phyloP scores from a whole-genome alignment of 1,140 invertebrate species.

The Hylaeus volcanicus region DNA sequence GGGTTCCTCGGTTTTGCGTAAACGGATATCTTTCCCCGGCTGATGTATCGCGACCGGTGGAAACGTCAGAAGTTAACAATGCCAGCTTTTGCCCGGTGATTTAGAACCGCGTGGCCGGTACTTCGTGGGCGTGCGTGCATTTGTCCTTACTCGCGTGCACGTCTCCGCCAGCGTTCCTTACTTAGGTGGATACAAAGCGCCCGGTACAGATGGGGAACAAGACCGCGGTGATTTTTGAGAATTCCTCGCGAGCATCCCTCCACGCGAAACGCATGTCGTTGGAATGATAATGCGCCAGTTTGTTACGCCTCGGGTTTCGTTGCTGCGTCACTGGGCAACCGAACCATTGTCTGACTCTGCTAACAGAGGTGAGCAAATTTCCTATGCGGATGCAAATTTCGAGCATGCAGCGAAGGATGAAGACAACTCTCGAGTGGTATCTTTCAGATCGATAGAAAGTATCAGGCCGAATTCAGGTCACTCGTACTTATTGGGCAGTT shows the following conservation, averaged over 20 bases:
- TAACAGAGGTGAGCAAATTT: too few species aligned
- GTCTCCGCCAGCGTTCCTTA: slow-evolving; percentile 9
- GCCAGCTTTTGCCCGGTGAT: slow-evolving; percentile 42
- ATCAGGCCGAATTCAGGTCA: too few species aligned
- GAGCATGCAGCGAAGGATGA: too few species aligned
- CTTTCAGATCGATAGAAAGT: too few species aligned
- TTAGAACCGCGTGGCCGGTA: slow-evolving; percentile 30
- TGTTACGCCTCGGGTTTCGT: slow-evolving; percentile 34
- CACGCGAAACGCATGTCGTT: slow-evolving; percentile 23
- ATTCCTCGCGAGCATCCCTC: neutral
- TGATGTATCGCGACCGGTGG: slow-evolving; percentile 34
- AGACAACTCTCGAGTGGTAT: too few species aligned
- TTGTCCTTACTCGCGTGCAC: slow-evolving; percentile 45
- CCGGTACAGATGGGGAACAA: slow-evolving; percentile 37
- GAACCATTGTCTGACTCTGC: too few species aligned
- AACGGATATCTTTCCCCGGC: slow-evolving; percentile 34
- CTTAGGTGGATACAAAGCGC: slow-evolving; percentile 27
- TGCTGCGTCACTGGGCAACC: neutral
- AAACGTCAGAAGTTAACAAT: slow-evolving; percentile 53
- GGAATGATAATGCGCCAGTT: slow-evolving; percentile 32
- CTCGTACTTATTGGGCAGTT: too few species aligned
- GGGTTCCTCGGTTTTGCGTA: slow-evolving; percentile 29
- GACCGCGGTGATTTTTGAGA: slow-evolving; percentile 3
- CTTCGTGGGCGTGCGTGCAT: slow-evolving; percentile 48
- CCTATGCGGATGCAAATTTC: too few species aligned